phyloP scores from a whole-genome alignment of 2,888 invertebrate genomes.

The Ischnura elegans region DNA sequence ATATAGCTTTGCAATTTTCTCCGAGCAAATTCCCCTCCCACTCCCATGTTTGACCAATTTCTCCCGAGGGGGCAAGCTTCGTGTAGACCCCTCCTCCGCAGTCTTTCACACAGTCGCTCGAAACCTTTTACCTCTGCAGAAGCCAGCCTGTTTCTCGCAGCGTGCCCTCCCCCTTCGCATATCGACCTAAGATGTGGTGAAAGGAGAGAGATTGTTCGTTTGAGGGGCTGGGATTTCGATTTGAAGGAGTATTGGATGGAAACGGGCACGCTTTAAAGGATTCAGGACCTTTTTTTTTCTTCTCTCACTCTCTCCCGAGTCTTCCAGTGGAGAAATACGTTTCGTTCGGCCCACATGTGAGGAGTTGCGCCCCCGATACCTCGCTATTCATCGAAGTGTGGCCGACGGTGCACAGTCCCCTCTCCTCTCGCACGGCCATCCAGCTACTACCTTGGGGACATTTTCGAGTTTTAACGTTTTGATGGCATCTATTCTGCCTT shows the following conservation, averaged over 20 bases:
- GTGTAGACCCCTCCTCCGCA: background rate
- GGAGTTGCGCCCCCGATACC: no score
- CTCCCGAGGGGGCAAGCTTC: background rate
- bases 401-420: background rate
- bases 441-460: no score
- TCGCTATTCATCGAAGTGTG: background rate
- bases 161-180: no score
- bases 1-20: conserved; percentile 36
- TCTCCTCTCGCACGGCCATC: background rate
- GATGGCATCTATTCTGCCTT: background rate
- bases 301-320: background rate
- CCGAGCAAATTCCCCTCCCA: background rate
- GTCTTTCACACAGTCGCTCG: no score
- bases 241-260: background rate
- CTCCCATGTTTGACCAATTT: background rate
- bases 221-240: background rate
- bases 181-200: no score
- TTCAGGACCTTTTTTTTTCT: background rate
- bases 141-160: no score
- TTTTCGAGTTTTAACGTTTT: no score
- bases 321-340: no score
- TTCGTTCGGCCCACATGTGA: no score
- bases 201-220: no score
- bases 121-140: no score
- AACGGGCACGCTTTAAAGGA: background rate